These are phyloP conservation scores for Macrobrachium rosenbergii DNA, from an alignment of 1,140 invertebrate genomes.

Conservation along the genomic window DNA sequence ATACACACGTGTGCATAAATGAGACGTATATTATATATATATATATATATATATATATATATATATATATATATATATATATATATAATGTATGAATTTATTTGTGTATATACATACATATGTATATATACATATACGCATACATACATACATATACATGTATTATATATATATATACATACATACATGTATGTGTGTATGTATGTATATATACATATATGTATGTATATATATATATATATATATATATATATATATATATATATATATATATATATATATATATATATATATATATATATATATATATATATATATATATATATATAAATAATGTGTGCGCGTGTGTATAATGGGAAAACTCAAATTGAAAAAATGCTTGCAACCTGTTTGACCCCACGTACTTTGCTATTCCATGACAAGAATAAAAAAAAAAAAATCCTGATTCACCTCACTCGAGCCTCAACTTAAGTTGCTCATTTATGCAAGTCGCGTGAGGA, in stretches of 20 bases:
- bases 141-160: neutral
- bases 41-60: neutral
- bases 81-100: no score
- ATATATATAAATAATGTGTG: no score
- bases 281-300: conserved; percentile 15
- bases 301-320: neutral
- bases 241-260: neutral
- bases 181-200: neutral
- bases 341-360: no score
- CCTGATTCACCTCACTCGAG: no score
- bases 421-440: no score
- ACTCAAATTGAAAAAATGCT: no score
- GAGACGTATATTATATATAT: neutral
- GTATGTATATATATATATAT: conserved; percentile 2
- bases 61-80: neutral
- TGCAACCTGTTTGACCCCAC: no score
- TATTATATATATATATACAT: neutral
- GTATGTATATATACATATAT: neutral
- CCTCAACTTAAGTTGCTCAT: no score
- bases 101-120: no score
- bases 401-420: no score
- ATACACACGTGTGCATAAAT: no score
- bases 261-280: neutral
- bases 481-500: no score
- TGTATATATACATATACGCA: neutral